phyloP scores from a whole-genome alignment of 2,797 vertebrate species.

The Buceros bicornis region DNA sequence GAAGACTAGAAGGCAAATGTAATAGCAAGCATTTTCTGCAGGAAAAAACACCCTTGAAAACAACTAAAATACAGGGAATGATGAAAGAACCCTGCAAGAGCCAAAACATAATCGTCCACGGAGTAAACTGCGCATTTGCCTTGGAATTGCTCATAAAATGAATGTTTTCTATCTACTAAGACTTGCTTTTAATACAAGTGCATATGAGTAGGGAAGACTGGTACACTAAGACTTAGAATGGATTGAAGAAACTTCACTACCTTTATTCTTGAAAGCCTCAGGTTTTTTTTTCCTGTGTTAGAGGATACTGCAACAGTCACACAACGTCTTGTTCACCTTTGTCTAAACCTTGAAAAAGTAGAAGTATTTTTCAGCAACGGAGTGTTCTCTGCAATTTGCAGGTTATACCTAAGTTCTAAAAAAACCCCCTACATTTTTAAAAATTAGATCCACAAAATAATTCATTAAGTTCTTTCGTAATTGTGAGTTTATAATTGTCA shows the following conservation, averaged over 20 bases:
- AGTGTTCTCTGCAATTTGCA: not conserved
- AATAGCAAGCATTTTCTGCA: not conserved
- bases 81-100: not conserved
- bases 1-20: not conserved
- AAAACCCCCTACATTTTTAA: accelerated
- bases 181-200: not conserved
- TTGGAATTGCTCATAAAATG: not conserved
- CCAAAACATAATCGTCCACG: not conserved
- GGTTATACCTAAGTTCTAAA: not conserved
- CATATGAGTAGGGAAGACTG: not conserved
- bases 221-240: not conserved
- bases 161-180: not conserved
- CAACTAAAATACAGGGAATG: not conserved
- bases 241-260: not conserved
- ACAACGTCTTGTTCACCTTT: not conserved
- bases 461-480: not conserved
- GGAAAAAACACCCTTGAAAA: not conserved
- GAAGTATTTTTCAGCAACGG: not conserved
- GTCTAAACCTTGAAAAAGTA: not conserved
- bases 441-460: not conserved
- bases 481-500: not conserved
- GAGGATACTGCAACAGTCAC: not conserved
- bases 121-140: not conserved
- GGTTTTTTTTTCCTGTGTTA: not conserved
- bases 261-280: not conserved